Conservation (phyloP, 2,113 vertebrate genomes). For the Melanostigma gelatinosum region DNA sequence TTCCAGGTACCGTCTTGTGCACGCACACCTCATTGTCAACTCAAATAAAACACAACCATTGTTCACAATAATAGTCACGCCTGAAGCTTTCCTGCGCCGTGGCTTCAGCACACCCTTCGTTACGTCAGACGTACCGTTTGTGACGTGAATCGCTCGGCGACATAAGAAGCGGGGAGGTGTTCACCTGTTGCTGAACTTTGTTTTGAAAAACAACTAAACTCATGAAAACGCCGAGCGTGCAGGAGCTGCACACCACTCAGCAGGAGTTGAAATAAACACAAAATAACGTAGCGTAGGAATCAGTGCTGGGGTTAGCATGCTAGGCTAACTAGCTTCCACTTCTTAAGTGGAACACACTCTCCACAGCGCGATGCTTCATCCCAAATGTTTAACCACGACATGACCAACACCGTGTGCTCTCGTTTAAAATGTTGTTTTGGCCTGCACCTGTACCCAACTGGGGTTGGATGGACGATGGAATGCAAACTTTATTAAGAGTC, state of each 20-base stretch:
- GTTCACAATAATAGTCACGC: background rate
- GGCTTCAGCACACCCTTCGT: background rate
- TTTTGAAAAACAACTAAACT: background rate
- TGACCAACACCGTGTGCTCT: background rate
- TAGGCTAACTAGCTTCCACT: background rate
- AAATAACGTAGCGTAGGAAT: background rate
- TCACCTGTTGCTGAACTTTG: background rate
- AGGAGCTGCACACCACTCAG: background rate
- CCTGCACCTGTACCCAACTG: background rate
- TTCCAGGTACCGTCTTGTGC: background rate
- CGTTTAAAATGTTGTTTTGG: background rate
- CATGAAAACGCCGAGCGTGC: background rate
- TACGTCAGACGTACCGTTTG: background rate
- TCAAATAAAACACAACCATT: background rate
- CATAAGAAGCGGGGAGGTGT: background rate
- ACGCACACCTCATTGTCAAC: background rate
- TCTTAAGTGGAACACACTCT: background rate
- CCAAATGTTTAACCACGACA: background rate
- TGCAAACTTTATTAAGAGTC: too few species aligned
- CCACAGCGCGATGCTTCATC: background rate
- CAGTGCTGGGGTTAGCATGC: background rate
- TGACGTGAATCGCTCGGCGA: background rate
- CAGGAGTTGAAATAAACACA: background rate
- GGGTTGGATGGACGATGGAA: background rate
- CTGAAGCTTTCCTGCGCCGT: background rate